Evolutionary conservation across 2,888 invertebrate genomes (phyloP).

Genomic region (Parnassius glacialis): DNA sequence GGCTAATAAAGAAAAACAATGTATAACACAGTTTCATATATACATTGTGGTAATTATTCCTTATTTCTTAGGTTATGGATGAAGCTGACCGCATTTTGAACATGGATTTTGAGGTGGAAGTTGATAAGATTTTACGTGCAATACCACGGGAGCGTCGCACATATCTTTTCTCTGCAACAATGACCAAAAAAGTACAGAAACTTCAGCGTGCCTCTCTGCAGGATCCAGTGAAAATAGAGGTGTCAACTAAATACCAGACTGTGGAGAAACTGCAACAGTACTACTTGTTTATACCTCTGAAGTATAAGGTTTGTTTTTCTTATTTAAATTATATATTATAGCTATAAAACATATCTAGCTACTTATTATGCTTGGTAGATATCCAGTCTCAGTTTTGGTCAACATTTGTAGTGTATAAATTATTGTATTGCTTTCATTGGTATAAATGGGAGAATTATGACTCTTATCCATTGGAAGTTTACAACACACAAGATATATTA

Average conservation of each 20-base stretch:
- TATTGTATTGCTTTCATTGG: no score
- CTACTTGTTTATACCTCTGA: slow-evolving; percentile 96
- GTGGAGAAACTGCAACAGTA: slow-evolving; percentile 97
- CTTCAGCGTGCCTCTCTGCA: slow-evolving; percentile 96
- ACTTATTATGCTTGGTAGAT: no score
- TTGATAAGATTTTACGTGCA: slow-evolving; percentile 95
- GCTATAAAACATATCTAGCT: no score
- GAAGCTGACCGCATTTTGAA: slow-evolving; percentile 99
- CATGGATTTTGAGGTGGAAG: slow-evolving; percentile 99
- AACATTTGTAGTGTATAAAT: no score
- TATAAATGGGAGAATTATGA: no score
- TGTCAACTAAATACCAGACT: slow-evolving; percentile 98
- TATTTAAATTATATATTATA: not conserved
- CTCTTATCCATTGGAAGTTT: no score
- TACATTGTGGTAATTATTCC: no score
- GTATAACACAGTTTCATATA: no score
- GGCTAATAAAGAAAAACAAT: no score
- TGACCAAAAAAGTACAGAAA: slow-evolving; percentile 98
- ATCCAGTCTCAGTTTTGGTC: no score
- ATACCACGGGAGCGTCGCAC: slow-evolving; percentile 96
- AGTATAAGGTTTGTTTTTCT: slow-evolving; percentile 88
- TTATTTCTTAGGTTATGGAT: slow-evolving; percentile 90
- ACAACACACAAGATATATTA: no score
- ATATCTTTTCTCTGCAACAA: slow-evolving; percentile 98
- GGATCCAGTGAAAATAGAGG: slow-evolving; percentile 97